A percentile compares a stretch with the other conserved stretches of the same genome.
Conservation (phyloP, 2,113 vertebrate species). For the Zosterops pallidus region DNA sequence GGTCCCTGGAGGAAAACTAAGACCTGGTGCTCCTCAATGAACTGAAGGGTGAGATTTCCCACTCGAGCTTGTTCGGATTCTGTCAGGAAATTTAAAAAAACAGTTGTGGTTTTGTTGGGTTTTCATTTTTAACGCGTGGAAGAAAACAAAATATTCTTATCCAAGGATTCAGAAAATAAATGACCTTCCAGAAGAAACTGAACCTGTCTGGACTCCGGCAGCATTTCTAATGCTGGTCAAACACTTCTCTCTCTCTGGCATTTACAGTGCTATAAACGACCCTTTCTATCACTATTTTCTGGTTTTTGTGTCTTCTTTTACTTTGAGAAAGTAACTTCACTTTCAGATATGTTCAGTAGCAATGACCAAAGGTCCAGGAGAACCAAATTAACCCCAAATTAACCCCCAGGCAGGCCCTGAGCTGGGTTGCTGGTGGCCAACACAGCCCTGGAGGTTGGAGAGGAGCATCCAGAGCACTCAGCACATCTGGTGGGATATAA, state of each 20-base stretch:
- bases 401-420: neutral
- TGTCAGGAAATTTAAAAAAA: neutral
- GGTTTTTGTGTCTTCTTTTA: neutral
- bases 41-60: neutral
- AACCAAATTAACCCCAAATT: neutral
- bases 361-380: neutral
- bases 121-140: neutral
- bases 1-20: neutral
- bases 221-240: neutral
- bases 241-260: neutral
- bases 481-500: neutral
- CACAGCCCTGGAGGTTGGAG: neutral
- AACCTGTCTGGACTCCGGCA: neutral
- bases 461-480: neutral
- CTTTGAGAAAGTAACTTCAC: neutral
- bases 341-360: neutral
- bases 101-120: neutral
- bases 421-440: neutral
- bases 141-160: neutral
- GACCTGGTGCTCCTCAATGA: neutral
- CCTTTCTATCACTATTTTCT: neutral
- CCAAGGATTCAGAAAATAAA: neutral
- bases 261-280: neutral
- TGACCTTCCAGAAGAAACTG: neutral
- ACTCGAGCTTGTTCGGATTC: accelerated